Evolutionary conservation across 2,888 invertebrate species (phyloP).

Genomic region (Prostheceraeus crozeri): DNA sequence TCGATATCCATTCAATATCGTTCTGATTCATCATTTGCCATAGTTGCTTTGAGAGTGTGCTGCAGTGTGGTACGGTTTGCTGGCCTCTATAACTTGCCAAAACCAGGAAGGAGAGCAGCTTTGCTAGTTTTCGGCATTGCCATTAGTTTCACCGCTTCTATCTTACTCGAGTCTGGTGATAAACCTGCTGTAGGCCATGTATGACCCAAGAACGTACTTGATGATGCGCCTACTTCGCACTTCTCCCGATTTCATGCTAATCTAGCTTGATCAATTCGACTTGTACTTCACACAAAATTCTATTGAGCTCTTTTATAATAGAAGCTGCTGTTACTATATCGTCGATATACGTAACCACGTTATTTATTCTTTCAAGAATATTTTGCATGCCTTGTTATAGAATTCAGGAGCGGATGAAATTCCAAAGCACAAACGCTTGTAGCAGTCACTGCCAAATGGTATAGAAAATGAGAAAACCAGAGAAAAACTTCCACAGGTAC

Average conservation of each 20-base stretch:
- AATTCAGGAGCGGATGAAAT: slow-evolving; percentile 6
- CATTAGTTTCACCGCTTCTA: slow-evolving; percentile 14
- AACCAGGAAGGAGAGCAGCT: background rate
- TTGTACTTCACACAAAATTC: background rate
- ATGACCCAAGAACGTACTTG: background rate
- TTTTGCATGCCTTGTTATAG: background rate
- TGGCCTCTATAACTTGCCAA: slow-evolving; percentile 3
- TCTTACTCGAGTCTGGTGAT: background rate
- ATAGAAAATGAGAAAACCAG: slow-evolving; percentile 11
- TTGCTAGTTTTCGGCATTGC: slow-evolving; percentile 2
- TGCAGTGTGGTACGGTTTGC: background rate
- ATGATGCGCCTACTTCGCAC: background rate
- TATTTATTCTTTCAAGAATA: background rate
- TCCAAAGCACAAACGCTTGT: background rate
- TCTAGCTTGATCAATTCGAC: background rate
- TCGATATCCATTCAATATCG: background rate
- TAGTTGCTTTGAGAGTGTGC: background rate
- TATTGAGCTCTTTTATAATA: background rate
- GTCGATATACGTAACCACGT: background rate
- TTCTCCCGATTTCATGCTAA: slow-evolving; percentile 5
- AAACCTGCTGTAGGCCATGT: background rate
- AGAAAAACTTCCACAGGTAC: too few species aligned
- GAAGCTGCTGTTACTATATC: background rate
- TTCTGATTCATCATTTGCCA: slow-evolving; percentile 8
- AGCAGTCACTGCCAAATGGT: slow-evolving; percentile 3